Evolutionary conservation across 1,140 invertebrate species (phyloP), one percentile per base, ranked within the genome.

Genomic region (Lepidurus apus): DNA sequence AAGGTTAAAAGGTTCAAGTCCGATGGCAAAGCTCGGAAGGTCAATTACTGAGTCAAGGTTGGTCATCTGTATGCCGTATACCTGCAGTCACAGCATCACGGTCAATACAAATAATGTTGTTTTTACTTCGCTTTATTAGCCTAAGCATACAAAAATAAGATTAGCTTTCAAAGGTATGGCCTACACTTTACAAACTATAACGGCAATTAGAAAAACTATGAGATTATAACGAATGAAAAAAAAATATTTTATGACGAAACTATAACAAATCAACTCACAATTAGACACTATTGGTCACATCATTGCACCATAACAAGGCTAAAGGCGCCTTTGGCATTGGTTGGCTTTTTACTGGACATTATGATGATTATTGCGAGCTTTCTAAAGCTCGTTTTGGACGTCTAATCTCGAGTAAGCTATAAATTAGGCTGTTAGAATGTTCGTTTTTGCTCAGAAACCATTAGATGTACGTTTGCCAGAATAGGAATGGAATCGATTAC

Each of bases 31-130:
- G 4, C 8, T 21, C 13, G 21, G 53, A 65, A 65, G 53, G 53
- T n/a, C 53, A 65, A 65, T 65, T 65, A n/a, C 17, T 65, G 8
- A 65, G 53, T 65, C 53, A 65, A 65, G 53, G 53, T 65, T n/a
- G 53, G 53, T 65, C 53, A 65, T 65, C 21, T n/a, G 17, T 47
- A 47, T 47, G 45, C 45, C 45, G 45, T 47, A 17, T 47, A 6
- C 45, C 10, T 47, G 45, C 1, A 0, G 17, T 47, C 34, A 34
- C 34, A 34, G 34, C 34, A 34, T 34, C 34, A 34, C 3, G 1
- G 34, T 34, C 2, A 34, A 34, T 34, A 34, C 34, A 34, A 34
- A 34, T 34, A 34, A 34, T 34, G 34, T 26, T 26, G 26, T 34
- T 47, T 11, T 47, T 47, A 17, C 17, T 65, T 11, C 3, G 17